Conservation (phyloP, 2,888 invertebrate species). For the Camptogramma bilineatum region DNA sequence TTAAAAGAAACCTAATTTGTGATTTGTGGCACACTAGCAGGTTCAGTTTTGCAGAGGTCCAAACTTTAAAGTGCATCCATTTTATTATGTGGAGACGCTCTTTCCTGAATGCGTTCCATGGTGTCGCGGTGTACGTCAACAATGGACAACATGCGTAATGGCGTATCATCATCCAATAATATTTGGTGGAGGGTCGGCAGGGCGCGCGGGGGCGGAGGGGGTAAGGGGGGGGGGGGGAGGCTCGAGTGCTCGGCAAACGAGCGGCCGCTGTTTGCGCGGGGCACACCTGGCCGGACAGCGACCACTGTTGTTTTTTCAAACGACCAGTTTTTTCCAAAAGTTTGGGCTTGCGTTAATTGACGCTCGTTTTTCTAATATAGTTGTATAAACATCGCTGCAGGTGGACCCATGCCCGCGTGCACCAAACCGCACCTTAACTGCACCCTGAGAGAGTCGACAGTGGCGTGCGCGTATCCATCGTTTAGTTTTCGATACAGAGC, state of each 20-base stretch:
- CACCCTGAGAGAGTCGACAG: slow-evolving; percentile 1
- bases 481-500: slow-evolving; percentile 7
- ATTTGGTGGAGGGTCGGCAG: slow-evolving; percentile 53
- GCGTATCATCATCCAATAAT: slow-evolving; percentile 75
- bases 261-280: slow-evolving; percentile 52
- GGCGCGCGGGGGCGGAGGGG: slow-evolving; percentile 3
- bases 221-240: background rate
- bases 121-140: slow-evolving; percentile 48
- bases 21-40: background rate
- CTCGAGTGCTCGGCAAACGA: slow-evolving; percentile 56
- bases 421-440: background rate
- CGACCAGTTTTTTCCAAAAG: slow-evolving; percentile 63
- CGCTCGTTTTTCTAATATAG: slow-evolving; percentile 64
- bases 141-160: slow-evolving; percentile 62
- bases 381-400: slow-evolving; percentile 56
- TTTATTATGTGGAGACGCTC: slow-evolving; percentile 2
- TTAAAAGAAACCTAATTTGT: no score
- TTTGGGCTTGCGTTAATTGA: slow-evolving; percentile 67
- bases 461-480: background rate
- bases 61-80: background rate
- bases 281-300: slow-evolving; percentile 52
- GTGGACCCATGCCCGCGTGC: slow-evolving; percentile 29
- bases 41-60: background rate
- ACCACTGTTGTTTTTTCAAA: slow-evolving; percentile 63
- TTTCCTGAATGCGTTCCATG: background rate